Evolutionary conservation across 2,888 invertebrate genomes (phyloP).

Genomic region (Drosophila colorata): DNA sequence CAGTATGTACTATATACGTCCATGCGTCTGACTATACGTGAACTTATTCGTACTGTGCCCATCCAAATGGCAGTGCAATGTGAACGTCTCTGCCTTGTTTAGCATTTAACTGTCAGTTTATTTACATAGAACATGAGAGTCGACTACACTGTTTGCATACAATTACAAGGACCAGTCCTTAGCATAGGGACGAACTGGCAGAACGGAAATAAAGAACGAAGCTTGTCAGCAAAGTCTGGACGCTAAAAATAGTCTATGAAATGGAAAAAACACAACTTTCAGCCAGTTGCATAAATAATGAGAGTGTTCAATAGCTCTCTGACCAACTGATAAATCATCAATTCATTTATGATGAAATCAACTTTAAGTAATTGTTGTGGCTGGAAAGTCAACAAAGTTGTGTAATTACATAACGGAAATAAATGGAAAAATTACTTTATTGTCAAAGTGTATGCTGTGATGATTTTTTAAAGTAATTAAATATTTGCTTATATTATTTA

Average conservation of each 20-base stretch:
- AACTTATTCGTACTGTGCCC: slow-evolving; percentile 8
- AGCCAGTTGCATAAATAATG: slow-evolving; percentile 19
- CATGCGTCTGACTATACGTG: slow-evolving; percentile 12
- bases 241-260: slow-evolving; percentile 9
- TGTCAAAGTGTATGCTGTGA: not conserved
- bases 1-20: not conserved
- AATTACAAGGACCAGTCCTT: slow-evolving; percentile 58
- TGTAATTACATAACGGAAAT: slow-evolving; percentile 1
- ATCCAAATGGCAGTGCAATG: slow-evolving; percentile 45
- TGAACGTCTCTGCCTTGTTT: slow-evolving; percentile 57
- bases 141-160: slow-evolving; percentile 78
- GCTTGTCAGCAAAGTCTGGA: slow-evolving; percentile 3
- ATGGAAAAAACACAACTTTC: slow-evolving; percentile 11
- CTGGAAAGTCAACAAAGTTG: not conserved
- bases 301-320: slow-evolving; percentile 10
- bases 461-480: no score
- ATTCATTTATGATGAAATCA: slow-evolving; percentile 9
- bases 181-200: slow-evolving; percentile 9
- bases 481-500: no score
- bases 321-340: slow-evolving; percentile 12
- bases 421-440: not conserved
- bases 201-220: not conserved
- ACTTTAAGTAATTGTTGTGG: slow-evolving; percentile 6
- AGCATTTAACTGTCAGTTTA: slow-evolving; percentile 70
- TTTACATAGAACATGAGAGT: slow-evolving; percentile 80